Base-by-base conservation (phyloP, 2,797 vertebrate genomes). In the Cossypha caffra region DNA sequence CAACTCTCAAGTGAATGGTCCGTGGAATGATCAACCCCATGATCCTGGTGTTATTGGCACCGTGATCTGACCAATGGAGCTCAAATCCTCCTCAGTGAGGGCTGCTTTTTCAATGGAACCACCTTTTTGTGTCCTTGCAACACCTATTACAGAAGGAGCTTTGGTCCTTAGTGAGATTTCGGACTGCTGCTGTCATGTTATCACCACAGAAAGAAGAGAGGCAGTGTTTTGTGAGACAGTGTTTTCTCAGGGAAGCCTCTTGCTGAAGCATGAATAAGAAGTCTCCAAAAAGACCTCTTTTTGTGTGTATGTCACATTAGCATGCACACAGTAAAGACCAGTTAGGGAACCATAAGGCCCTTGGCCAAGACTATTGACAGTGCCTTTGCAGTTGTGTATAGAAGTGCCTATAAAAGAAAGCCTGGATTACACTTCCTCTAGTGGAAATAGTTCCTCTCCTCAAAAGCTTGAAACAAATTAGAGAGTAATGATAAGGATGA, bases 331-430 rank as follows among this genome's bases (percentile, higher is more conserved):
- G 21, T 58, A 76, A 71, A 23, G 23, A 63, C 38, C 7, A n/a
- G 4, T 40, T 67, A 29, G 13, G 11, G 37, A 37, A 73, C 5
- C 0, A 0, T 16, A 42, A 71, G 11, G 16, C 68, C 37, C 23
- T 64, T 62, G 31, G 25, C 33, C 1, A 4, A 29, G 4, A 57
- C 5, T 35, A 31, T 19, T 7, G 11, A 23, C 7, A 10, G 8
- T 40, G 29, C 3, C 38, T 76, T 76, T 38, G 37, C 4, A 35
- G 11, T 16, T 52, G 24, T 52, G 3, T 68, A 15, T 15, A 31
- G 6, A 67, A 8, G 6, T 38, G 5, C 8, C n/a, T 71, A 3
- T 5, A 54, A 24, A 42, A 18, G 37, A 64, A 62, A 87, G 35
- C 8, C 6, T 54, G 47, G 74, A 62, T 45, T 83, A 88, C 64